Conservation (phyloP, 2,888 invertebrate species). For the Acanthacorydalis orientalis region DNA sequence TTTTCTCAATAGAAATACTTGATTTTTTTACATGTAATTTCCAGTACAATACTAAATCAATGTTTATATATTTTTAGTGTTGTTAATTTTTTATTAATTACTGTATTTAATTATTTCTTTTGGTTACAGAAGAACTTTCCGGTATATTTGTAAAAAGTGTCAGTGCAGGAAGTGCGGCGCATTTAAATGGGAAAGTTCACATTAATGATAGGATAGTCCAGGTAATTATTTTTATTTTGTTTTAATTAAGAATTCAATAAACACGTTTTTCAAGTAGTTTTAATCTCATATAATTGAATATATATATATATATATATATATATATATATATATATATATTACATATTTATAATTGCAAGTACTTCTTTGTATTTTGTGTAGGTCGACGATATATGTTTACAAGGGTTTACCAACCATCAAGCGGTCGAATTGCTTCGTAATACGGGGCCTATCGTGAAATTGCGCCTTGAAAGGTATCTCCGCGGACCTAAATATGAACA, state of each 20-base stretch:
- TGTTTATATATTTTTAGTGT: neutral
- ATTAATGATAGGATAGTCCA: conserved; percentile 96
- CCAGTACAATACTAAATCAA: conserved; percentile 8
- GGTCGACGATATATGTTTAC: conserved; percentile 76
- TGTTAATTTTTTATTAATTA: neutral
- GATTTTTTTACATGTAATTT: neutral
- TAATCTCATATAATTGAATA: too few relatives aligned
- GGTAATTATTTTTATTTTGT: conserved; percentile 19
- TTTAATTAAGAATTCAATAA: too few relatives aligned
- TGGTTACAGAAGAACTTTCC: conserved; percentile 77
- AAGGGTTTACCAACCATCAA: conserved; percentile 86
- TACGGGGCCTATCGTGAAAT: conserved; percentile 54
- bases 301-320: too few relatives aligned
- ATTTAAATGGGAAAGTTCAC: conserved; percentile 76
- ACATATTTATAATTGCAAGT: too few relatives aligned
- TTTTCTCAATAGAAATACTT: too few relatives aligned
- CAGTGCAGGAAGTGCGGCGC: conserved; percentile 91
- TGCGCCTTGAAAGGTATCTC: conserved; percentile 60
- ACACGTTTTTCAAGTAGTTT: too few relatives aligned
- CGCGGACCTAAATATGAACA: conserved; percentile 79
- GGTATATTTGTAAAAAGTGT: conserved; percentile 99
- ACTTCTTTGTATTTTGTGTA: too few relatives aligned
- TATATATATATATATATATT: too few relatives aligned
- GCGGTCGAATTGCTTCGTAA: conserved; percentile 78
- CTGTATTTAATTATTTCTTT: conserved; percentile 2